phyloP scores from a whole-genome alignment of 2,888 invertebrate species.

The Tipula helvola region DNA sequence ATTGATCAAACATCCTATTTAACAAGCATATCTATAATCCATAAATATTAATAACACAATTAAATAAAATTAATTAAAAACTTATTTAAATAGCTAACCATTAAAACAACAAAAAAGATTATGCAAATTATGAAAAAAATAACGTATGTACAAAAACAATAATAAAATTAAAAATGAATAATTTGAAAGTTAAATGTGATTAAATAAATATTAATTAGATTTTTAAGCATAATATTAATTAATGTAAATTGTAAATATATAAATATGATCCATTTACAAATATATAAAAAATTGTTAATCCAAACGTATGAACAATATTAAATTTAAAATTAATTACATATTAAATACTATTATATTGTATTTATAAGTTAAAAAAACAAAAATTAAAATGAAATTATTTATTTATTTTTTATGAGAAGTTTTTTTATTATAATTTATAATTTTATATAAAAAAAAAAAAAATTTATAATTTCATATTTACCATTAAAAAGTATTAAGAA shows the following conservation, averaged over 20 bases:
- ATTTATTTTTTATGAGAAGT: not conserved
- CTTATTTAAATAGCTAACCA: not conserved
- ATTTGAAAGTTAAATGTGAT: not conserved
- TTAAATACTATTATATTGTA: not conserved
- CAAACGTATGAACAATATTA: not conserved
- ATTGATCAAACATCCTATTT: too few relatives aligned
- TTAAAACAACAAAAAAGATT: not conserved
- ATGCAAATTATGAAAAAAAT: not conserved
- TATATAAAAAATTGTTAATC: not conserved
- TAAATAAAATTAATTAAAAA: not conserved
- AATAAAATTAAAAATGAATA: not conserved
- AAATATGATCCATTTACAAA: not conserved
- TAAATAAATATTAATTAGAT: not conserved
- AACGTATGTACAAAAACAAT: not conserved
- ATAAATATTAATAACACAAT: not conserved
- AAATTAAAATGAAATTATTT: not conserved
- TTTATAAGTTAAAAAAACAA: not conserved
- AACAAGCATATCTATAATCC: not conserved
- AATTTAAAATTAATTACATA: not conserved
- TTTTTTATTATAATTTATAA: not conserved
- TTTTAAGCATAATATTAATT: not conserved
- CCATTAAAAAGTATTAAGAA: not conserved
- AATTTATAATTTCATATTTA: not conserved
- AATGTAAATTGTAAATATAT: not conserved
- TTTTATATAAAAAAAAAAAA: not conserved